phyloP scores from a whole-genome alignment of 2,888 invertebrate species.

The Erebia aethiops region DNA sequence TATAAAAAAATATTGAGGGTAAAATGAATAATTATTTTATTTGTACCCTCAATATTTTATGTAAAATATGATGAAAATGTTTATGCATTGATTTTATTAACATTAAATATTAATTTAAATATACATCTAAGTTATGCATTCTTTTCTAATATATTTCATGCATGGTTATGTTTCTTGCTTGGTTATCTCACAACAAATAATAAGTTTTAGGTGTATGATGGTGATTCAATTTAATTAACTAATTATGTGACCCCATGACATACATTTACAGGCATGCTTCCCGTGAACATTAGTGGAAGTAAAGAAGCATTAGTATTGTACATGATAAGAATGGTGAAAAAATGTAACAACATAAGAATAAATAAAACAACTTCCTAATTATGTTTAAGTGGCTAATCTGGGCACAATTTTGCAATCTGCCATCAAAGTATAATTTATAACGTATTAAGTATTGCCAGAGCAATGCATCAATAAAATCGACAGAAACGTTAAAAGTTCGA shows the following conservation, averaged over 20 bases:
- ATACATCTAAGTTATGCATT: neutral
- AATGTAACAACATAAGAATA: constrained; percentile 46
- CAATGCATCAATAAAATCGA: too few species aligned
- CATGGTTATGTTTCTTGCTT: constrained; percentile 51
- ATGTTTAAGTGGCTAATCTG: neutral
- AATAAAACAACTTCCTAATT: neutral
- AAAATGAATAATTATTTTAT: neutral
- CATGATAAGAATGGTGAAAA: constrained; percentile 43
- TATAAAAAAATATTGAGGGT: neutral
- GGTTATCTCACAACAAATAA: constrained; percentile 83
- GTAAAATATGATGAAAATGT: neutral
- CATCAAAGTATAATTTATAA: neutral
- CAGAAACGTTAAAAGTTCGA: too few species aligned
- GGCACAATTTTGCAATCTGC: neutral
- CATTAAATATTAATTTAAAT: neutral
- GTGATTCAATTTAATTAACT: constrained; percentile 15
- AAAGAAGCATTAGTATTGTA: constrained; percentile 63
- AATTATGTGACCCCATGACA: constrained; percentile 43
- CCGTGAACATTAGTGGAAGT: constrained; percentile 55
- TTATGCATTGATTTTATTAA: neutral
- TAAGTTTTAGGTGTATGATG: constrained; percentile 51
- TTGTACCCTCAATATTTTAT: neutral
- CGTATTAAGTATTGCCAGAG: neutral
- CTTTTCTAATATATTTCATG: constrained; percentile 21
- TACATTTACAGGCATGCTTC: constrained; percentile 59